A percentile compares a stretch with the other conserved stretches of the same genome.
Conservation (phyloP, 2,888 invertebrate species). For the Oxycera nigricornis region DNA sequence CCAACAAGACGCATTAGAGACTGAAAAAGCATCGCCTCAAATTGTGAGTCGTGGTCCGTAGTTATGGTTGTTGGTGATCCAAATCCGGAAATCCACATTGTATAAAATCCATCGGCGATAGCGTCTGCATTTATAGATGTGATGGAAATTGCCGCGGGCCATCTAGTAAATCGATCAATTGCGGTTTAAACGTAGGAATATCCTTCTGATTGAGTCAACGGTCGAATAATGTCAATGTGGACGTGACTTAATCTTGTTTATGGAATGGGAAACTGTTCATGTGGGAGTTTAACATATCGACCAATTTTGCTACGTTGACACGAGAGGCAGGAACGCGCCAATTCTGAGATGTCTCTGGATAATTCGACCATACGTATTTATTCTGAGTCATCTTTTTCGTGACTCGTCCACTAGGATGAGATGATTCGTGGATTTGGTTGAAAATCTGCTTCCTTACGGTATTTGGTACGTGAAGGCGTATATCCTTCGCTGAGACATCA, state of each 20-base stretch:
- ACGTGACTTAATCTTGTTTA: too few relatives aligned
- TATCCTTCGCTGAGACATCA: background rate
- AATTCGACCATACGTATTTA: constrained; percentile 37
- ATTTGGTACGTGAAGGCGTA: background rate
- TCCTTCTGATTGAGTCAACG: too few relatives aligned
- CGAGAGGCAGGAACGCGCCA: too few relatives aligned
- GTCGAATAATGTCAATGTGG: too few relatives aligned
- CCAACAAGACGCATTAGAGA: constrained; percentile 50
- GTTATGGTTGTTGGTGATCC: constrained; percentile 58
- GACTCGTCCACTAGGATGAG: constrained; percentile 38
- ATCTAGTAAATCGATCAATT: too few relatives aligned
- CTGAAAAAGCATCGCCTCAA: constrained; percentile 54
- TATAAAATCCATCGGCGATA: too few relatives aligned
- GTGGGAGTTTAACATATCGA: background rate
- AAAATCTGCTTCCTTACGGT: constrained; percentile 44
- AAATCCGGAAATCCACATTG: constrained; percentile 59
- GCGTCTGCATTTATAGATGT: too few relatives aligned
- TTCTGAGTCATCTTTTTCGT: constrained; percentile 34
- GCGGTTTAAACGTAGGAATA: too few relatives aligned
- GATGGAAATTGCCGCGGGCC: too few relatives aligned
- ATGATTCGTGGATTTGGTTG: constrained; percentile 43
- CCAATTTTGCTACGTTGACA: background rate
- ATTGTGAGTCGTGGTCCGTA: constrained; percentile 59
- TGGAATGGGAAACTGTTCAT: too few relatives aligned
- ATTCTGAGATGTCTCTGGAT: too few relatives aligned